Evolutionary conservation across 2,113 vertebrate genomes (phyloP), one percentile per base, ranked within the genome.

Genomic region (Daubentonia madagascariensis): DNA sequence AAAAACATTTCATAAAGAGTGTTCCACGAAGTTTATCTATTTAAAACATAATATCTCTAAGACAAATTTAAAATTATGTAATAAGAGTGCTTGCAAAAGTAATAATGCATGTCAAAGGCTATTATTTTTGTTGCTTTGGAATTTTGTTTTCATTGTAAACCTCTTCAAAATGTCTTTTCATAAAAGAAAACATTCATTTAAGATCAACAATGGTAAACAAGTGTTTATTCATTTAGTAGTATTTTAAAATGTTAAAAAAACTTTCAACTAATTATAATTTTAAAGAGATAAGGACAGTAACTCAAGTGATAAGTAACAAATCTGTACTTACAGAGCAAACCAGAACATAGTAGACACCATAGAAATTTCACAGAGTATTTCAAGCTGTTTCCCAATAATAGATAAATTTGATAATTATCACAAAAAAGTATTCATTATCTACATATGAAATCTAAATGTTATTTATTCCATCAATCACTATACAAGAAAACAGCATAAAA

Each of bases 121-220:
- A 61, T 94, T 91, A 68, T 78, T 96, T 97, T 89, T 94, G 30
- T 4, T 86, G 48, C n/a, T 32, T 78, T 86, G 32, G 52, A 52
- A 96, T 89, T 80, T 87, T 97, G 75, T 65, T 85, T 94, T 96
- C 23, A 57, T 32, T 94, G 43, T 80, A 52, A 85, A 81, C 20
- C n/a, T 93, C 61, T 85, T 86, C 40, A 96, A 95, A 97, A 89
- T 91, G 30, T 43, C 86, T 67, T 96, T 93, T 79, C 10, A 83
- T 48, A 1, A 72, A 94, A 78, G 13, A 96, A 85, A 94, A 22
- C 16, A 40, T 8, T 91, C n/a, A 63, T 57, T 96, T 93, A 91
- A 75, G 87, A 48, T 80, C 30, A 91, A 52, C 50, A 87, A 68
- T 43, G 16, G 0, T 32, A 79, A 75, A 79, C 25, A 73, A 40